These are phyloP conservation scores for Zygaena filipendulae DNA, from an alignment of 2,888 invertebrate genomes.

Conservation along the genomic window DNA sequence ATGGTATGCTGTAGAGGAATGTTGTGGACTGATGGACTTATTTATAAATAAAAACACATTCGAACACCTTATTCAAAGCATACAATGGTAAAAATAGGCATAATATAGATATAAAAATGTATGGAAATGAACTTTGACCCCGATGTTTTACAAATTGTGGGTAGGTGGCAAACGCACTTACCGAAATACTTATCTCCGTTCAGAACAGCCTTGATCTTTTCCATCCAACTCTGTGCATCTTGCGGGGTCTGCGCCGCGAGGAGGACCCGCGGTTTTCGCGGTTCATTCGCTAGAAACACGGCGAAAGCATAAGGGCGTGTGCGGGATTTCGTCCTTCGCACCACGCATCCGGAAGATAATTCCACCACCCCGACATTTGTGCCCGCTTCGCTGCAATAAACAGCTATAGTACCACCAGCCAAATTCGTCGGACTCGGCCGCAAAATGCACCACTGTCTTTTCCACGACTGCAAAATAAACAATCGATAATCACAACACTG, in stretches of 20 bases:
- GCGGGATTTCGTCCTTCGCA: constrained; percentile 74
- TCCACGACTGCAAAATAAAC: constrained; percentile 67
- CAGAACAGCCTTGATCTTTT: constrained; percentile 65
- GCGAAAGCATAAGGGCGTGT: constrained; percentile 77
- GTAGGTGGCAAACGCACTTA: no score
- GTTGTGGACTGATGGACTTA: no score
- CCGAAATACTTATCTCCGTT: constrained; percentile 43
- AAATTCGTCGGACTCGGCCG: constrained; percentile 63
- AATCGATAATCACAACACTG: constrained; percentile 24
- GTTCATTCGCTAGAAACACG: constrained; percentile 67
- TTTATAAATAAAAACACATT: no score
- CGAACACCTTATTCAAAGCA: no score
- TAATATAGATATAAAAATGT: no score
- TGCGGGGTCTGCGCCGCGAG: constrained; percentile 72
- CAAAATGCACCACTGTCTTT: constrained; percentile 73
- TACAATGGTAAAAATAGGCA: no score
- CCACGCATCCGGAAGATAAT: constrained; percentile 68
- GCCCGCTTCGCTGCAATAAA: constrained; percentile 64
- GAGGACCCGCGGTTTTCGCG: constrained; percentile 71
- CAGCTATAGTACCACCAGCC: constrained; percentile 63
- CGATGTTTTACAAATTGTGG: no score
- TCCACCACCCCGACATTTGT: constrained; percentile 57
- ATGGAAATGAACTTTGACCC: no score
- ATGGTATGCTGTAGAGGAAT: no score
- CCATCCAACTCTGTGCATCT: constrained; percentile 78